Evolutionary conservation across 2,797 vertebrate genomes (phyloP).

Genomic region (Antrozous pallidus): DNA sequence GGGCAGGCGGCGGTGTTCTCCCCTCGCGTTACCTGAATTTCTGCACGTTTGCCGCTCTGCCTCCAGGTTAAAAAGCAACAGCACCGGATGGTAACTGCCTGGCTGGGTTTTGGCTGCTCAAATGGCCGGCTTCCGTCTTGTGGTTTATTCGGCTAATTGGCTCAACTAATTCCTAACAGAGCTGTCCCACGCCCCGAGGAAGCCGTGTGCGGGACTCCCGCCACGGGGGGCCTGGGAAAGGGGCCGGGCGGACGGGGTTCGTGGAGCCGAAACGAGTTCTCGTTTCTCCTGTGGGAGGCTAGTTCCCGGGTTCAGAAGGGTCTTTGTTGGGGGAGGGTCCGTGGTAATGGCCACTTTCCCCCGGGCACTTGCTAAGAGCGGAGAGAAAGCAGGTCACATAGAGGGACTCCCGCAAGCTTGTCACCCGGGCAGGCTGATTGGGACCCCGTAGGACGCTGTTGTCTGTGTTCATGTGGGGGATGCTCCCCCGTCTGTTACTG

Average conservation of each 20-base stretch:
- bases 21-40: not conserved
- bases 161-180: not conserved
- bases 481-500: not conserved
- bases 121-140: not conserved
- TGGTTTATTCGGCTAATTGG: not conserved
- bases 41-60: not conserved
- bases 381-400: not conserved
- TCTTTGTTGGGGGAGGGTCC: not conserved
- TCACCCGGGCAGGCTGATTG: too few species aligned
- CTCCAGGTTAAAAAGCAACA: not conserved
- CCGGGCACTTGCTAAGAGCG: not conserved
- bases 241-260: not conserved
- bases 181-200: not conserved
- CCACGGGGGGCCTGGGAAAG: not conserved
- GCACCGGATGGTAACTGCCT: not conserved
- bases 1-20: not conserved
- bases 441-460: not conserved
- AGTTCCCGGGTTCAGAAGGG: not conserved
- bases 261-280: not conserved
- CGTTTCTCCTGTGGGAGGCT: not conserved
- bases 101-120: not conserved
- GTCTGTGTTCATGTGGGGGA: not conserved
- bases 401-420: not conserved
- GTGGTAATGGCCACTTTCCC: not conserved
- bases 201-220: not conserved